Conservation (phyloP, 2,797 vertebrate genomes). For the Macropodus opercularis region DNA sequence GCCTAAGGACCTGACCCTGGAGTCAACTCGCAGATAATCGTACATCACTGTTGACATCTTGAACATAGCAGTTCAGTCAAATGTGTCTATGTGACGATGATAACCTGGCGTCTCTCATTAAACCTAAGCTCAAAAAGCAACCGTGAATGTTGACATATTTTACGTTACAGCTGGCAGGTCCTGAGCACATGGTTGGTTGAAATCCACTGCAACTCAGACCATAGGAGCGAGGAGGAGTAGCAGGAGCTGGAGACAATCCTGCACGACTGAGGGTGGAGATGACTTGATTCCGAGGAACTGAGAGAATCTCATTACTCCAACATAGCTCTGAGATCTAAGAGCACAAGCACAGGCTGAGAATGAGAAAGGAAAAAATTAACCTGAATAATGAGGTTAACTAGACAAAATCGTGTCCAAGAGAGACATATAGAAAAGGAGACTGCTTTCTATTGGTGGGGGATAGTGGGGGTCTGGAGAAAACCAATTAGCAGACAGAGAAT, state of each 20-base stretch:
- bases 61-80: too few relatives aligned
- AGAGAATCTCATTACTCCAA: slow-evolving; percentile 19
- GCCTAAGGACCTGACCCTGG: too few relatives aligned
- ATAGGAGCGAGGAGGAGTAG: background rate
- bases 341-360: background rate
- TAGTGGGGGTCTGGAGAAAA: slow-evolving; percentile 37
- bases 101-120: background rate
- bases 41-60: too few relatives aligned
- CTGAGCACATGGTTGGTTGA: too few relatives aligned
- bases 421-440: slow-evolving; percentile 10
- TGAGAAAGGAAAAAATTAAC: slow-evolving; percentile 31
- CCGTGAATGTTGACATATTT: too few relatives aligned
- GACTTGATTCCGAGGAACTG: slow-evolving; percentile 16
- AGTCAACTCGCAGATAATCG: too few relatives aligned
- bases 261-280: background rate
- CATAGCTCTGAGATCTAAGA: slow-evolving; percentile 11
- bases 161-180: too few relatives aligned
- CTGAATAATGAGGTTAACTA: slow-evolving; percentile 38
- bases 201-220: too few relatives aligned
- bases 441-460: slow-evolving; percentile 27
- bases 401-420: slow-evolving; percentile 30
- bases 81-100: background rate
- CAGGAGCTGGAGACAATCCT: background rate
- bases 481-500: slow-evolving; percentile 54
- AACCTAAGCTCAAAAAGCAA: too few relatives aligned